Evolutionary conservation across 2,888 invertebrate genomes (phyloP), one percentile per base, ranked within the genome.

Genomic region (Fragum fragum): DNA sequence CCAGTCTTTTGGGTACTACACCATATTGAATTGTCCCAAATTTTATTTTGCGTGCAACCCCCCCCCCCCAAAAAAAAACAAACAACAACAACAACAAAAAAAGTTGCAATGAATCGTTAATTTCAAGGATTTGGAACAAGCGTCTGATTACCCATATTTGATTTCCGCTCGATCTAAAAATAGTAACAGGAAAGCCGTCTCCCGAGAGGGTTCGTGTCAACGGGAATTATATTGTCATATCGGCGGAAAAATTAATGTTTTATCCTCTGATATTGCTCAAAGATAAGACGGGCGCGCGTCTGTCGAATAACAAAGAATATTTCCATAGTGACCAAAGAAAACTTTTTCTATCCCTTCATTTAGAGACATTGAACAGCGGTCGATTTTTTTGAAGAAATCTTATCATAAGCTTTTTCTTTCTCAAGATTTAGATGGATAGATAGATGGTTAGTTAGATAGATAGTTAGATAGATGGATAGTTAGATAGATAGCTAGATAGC

Each of bases 151-250:
- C 14, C 66, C 18, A 6, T 42, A 26, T 42, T 3, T 39, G 42
- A 42, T 66, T 36, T 66, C 66, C 21, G 21, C 28, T 42, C 1
- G 9, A 36, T 66, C 66, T 26, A 42, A 42, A 66, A 66, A 66
- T 42, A 42, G 66, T 42, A 66, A 42, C 36, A 66, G 66, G 47
- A 47, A 42, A 66, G 66, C 32, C 66, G 66, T 36, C 66, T 66
- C 66, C 66, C 66, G 42, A 21, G 66, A 42, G 66, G 9, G 42
- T 3, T 39, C 61, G 42, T 66, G 66, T 66, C 66, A 42, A 23
- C 66, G 36, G 42, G 66, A 66, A 66, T 66, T 66, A 66, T 66
- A 66, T 36, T 66, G 66, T 66, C 66, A 66, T 66, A 66, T 66
- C 26, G 26, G 21, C 66, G 66, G 66, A 42, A 42, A 66, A 66